Conservation (phyloP, 1,140 invertebrate genomes). For the Brachystomella parvula region DNA sequence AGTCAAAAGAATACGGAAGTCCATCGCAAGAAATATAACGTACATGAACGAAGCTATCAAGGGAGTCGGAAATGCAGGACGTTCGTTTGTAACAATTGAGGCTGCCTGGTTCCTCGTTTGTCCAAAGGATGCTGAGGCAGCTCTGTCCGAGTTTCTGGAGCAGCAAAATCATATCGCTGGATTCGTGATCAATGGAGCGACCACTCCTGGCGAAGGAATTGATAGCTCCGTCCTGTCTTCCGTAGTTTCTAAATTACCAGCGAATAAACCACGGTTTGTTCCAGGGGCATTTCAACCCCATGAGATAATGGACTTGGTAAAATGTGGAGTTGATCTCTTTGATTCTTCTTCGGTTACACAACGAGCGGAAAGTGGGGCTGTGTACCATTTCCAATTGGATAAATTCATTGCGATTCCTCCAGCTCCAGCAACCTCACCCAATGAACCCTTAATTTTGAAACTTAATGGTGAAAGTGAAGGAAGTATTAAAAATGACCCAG, state of each 20-base stretch:
- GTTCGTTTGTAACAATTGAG: slow-evolving; percentile 35
- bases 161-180: slow-evolving; percentile 39
- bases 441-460: too few relatives aligned
- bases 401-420: neutral
- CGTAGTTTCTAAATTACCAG: slow-evolving; percentile 42
- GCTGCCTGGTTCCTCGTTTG: slow-evolving; percentile 42
- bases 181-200: slow-evolving; percentile 45
- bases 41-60: slow-evolving; percentile 19
- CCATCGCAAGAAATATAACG: slow-evolving; percentile 33
- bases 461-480: too few relatives aligned
- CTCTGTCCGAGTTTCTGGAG: slow-evolving; percentile 25
- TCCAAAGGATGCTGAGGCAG: slow-evolving; percentile 44
- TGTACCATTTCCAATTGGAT: slow-evolving; percentile 37
- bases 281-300: slow-evolving; percentile 44
- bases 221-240: slow-evolving; percentile 38
- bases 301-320: slow-evolving; percentile 43
- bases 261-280: slow-evolving; percentile 44
- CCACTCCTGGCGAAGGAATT: slow-evolving; percentile 31
- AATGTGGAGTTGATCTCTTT: slow-evolving; percentile 48
- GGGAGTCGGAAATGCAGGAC: slow-evolving; percentile 28
- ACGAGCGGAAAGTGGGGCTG: slow-evolving; percentile 44
- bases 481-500: too few relatives aligned
- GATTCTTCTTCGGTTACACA: slow-evolving; percentile 47
- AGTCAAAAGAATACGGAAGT: slow-evolving; percentile 45
- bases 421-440: neutral